These are phyloP conservation scores for Platyura marginata DNA, from an alignment of 1,140 invertebrate genomes.

Conservation along the genomic window DNA sequence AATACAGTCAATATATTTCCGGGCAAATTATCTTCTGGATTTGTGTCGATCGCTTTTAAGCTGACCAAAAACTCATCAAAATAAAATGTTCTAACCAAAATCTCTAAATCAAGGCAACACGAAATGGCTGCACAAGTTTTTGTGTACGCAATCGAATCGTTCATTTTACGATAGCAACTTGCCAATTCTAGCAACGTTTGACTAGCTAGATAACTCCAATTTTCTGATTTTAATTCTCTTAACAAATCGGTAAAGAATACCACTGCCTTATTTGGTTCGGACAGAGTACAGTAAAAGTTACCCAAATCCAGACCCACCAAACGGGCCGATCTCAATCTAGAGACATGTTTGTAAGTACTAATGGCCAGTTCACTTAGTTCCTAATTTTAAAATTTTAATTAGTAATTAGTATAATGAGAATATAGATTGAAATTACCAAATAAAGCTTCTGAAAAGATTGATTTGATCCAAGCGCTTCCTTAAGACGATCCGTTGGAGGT, in stretches of 20 bases:
- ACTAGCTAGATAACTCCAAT: constrained; percentile 64
- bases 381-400: too few relatives aligned
- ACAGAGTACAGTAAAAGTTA: constrained; percentile 71
- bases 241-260: constrained; percentile 74
- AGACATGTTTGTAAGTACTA: constrained; percentile 92
- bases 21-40: constrained; percentile 19
- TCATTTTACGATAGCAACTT: constrained; percentile 62
- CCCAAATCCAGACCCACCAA: constrained; percentile 78
- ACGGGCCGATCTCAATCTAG: constrained; percentile 64
- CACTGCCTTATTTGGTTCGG: constrained; percentile 72
- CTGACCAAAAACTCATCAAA: constrained; percentile 57
- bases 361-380: constrained; percentile 88
- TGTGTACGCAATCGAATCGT: constrained; percentile 48
- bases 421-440: constrained; percentile 22
- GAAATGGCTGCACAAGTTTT: constrained; percentile 61
- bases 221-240: constrained; percentile 69
- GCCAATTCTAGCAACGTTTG: constrained; percentile 71
- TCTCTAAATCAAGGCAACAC: constrained; percentile 48
- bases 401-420: too few relatives aligned
- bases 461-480: constrained; percentile 79
- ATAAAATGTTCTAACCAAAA: constrained; percentile 51
- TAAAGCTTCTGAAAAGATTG: constrained; percentile 80
- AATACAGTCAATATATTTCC: constrained; percentile 19
- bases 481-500: constrained; percentile 63
- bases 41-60: constrained; percentile 34